These are phyloP conservation scores for Chrysopilus asiliformis DNA, from an alignment of 2,888 invertebrate species.

Conservation along the genomic window DNA sequence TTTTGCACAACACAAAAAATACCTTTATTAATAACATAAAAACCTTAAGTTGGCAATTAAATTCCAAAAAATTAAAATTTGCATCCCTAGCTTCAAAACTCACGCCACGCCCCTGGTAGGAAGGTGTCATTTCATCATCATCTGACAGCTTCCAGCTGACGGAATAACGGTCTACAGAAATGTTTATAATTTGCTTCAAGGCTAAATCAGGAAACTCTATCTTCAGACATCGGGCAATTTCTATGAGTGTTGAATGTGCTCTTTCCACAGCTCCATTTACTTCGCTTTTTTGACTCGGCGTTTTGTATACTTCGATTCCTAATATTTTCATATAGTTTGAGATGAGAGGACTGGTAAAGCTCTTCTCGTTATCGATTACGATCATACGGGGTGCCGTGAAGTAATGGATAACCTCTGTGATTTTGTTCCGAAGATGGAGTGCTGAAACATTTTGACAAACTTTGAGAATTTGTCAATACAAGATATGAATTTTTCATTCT, in stretches of 20 bases:
- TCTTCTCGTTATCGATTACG: conserved; percentile 10
- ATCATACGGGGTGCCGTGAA: conserved; percentile 5
- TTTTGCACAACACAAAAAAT: no score
- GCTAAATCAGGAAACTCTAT: no score
- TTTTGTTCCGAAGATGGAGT: conserved; percentile 7
- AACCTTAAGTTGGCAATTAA: no score
- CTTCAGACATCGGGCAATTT: conserved; percentile 9
- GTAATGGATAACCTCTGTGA: conserved; percentile 5
- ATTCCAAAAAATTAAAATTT: no score
- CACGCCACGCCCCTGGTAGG: no score
- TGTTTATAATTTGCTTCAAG: no score
- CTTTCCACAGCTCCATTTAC: conserved; percentile 9
- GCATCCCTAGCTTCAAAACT: no score
- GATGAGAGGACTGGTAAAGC: conserved; percentile 7
- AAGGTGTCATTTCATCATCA: no score
- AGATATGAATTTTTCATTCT: conserved; percentile 1
- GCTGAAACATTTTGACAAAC: conserved; percentile 2
- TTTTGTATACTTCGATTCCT: conserved; percentile 7
- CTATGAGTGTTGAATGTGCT: conserved; percentile 10
- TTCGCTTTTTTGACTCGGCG: conserved; percentile 7
- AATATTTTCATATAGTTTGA: conserved; percentile 7
- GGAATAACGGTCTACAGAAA: no score
- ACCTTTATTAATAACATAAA: no score
- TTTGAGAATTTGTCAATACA: conserved; percentile 11
- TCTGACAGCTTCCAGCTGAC: no score